Evolutionary conservation across 2,888 invertebrate species (phyloP).

Genomic region (Pterostichus niger): DNA sequence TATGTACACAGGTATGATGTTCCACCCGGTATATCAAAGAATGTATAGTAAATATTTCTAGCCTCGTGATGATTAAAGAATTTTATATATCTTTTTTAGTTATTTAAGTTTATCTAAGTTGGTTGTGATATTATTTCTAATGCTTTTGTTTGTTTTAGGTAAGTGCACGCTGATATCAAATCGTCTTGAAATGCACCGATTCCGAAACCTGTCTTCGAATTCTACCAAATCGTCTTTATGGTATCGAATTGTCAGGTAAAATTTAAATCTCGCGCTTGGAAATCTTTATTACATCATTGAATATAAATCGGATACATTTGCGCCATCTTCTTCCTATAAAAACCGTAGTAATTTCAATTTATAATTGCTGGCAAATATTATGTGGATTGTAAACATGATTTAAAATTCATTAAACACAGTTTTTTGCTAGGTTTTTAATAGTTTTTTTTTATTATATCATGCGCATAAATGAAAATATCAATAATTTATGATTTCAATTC

Average conservation of each 20-base stretch:
- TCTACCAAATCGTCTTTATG: slow-evolving; percentile 2
- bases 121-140: slow-evolving; percentile 2
- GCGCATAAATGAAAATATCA: not conserved
- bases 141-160: slow-evolving; percentile 42
- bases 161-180: slow-evolving; percentile 3
- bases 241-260: slow-evolving; percentile 35
- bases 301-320: not conserved
- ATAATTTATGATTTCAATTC: not conserved
- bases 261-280: not conserved
- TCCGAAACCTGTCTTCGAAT: not conserved
- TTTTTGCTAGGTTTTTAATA: no score
- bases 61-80: no score
- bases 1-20: no score
- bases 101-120: not conserved
- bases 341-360: no score
- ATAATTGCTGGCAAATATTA: not conserved
- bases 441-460: not conserved
- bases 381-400: not conserved
- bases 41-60: no score
- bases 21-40: no score
- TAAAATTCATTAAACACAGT: not conserved
- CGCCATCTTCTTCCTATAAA: not conserved
- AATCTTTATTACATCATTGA: not conserved
- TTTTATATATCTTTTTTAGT: not conserved
- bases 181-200: slow-evolving; percentile 31